phyloP scores from a whole-genome alignment of 2,113 vertebrate species.

The Labrus mixtus region DNA sequence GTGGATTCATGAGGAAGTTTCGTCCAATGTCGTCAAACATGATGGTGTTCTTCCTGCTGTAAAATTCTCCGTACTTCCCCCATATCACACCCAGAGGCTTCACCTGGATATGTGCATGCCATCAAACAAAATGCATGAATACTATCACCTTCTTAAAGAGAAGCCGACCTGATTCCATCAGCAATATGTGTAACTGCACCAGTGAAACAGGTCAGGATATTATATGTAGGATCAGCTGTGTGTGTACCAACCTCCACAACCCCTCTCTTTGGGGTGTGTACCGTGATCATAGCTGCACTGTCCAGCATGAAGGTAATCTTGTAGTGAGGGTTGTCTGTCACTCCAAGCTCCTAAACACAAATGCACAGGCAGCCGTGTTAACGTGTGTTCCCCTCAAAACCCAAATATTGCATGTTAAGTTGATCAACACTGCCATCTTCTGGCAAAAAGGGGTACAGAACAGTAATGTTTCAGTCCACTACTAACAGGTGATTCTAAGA shows the following conservation, averaged over 20 bases:
- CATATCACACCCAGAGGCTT: conserved; percentile 98
- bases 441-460: conserved; percentile 35
- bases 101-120: conserved; percentile 84
- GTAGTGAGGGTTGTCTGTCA: conserved; percentile 96
- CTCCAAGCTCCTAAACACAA: conserved; percentile 92
- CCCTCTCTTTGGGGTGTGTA: conserved; percentile 96
- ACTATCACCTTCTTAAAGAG: background rate
- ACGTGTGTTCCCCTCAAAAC: background rate
- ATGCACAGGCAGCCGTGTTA: background rate
- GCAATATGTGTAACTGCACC: background rate
- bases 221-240: conserved; percentile 5
- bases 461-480: background rate
- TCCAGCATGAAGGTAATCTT: conserved; percentile 99
- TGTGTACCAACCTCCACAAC: conserved; percentile 93
- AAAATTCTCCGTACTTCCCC: conserved; percentile 97
- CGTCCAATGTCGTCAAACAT: conserved; percentile 99
- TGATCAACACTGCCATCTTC: conserved; percentile 59
- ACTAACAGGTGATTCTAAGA: background rate
- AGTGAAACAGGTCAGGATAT: background rate
- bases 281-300: conserved; percentile 99
- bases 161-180: background rate
- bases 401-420: background rate
- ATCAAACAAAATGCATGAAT: conserved; percentile 5
- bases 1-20: conserved; percentile 99
- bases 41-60: conserved; percentile 98